These are phyloP conservation scores for Steinernema carpocapsae DNA, from an alignment of 2,888 invertebrate genomes.

Conservation along the genomic window DNA sequence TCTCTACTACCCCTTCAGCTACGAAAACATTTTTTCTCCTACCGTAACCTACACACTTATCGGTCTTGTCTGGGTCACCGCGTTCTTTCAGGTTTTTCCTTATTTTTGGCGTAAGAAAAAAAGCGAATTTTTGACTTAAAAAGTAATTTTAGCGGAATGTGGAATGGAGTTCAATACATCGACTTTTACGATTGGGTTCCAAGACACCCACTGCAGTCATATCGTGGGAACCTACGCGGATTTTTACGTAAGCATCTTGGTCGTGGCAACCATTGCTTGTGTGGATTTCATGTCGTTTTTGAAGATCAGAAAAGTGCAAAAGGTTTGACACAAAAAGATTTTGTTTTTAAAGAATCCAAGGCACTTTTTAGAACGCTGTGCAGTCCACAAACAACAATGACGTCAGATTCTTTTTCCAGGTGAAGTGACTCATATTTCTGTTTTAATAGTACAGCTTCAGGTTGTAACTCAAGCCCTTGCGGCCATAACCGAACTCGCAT, in stretches of 20 bases:
- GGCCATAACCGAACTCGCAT: not conserved
- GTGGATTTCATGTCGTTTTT: not conserved
- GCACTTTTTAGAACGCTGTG: not conserved
- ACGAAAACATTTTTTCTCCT: constrained; percentile 32
- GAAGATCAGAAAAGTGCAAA: not conserved
- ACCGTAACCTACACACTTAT: constrained; percentile 41
- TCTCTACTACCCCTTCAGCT: not conserved
- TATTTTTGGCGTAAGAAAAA: constrained; percentile 45
- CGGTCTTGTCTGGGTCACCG: constrained; percentile 45
- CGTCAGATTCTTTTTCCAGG: constrained; percentile 2
- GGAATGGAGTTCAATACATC: not conserved
- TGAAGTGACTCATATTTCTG: not conserved
- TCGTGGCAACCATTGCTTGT: not conserved
- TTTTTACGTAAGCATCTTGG: not conserved
- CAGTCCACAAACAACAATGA: not conserved
- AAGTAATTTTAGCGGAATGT: not conserved
- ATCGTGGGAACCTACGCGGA: not conserved
- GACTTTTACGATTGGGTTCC: not conserved
- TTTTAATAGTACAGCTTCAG: not conserved
- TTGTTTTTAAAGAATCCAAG: not conserved
- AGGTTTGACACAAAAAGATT: not conserved
- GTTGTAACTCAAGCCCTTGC: not conserved
- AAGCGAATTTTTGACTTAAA: not conserved
- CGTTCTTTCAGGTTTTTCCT: constrained; percentile 44
- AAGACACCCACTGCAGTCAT: not conserved